These are phyloP conservation scores for Papilio glaucus DNA, from an alignment of 1,140 invertebrate species.

Conservation along the genomic window DNA sequence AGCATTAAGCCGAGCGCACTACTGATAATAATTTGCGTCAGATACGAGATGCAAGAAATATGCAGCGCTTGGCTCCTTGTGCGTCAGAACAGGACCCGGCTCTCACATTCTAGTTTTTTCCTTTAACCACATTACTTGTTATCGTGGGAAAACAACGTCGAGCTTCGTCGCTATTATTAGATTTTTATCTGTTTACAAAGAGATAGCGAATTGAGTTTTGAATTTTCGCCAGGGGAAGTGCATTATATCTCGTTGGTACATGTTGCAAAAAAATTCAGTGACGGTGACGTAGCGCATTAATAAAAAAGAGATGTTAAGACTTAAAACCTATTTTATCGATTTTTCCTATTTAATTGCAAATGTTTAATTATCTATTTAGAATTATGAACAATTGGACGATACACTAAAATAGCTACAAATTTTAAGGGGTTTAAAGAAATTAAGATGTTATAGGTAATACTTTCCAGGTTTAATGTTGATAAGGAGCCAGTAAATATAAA, in stretches of 20 bases:
- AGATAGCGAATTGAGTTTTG: conserved; percentile 17
- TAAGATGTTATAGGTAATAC: too few species aligned
- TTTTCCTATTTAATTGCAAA: too few species aligned
- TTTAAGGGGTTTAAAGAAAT: too few species aligned
- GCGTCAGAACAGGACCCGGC: conserved; percentile 52
- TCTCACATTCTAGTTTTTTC: conserved; percentile 68
- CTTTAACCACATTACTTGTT: conserved; percentile 60
- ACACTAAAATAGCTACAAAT: too few species aligned
- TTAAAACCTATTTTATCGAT: too few species aligned
- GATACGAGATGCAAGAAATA: conserved; percentile 37
- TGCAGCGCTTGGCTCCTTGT: conserved; percentile 51
- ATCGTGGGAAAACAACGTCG: conserved; percentile 65
- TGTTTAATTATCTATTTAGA: too few species aligned
- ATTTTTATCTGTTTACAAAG: conserved; percentile 41
- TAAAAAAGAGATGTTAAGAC: too few species aligned
- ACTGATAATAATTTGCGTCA: conserved; percentile 39
- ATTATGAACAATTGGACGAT: too few species aligned
- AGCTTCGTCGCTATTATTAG: conserved; percentile 26
- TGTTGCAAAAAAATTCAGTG: too few species aligned
- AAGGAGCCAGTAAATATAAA: conserved; percentile 3
- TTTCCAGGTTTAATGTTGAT: not conserved
- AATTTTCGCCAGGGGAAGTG: not conserved
- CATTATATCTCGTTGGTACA: too few species aligned
- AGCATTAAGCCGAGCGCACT: conserved; percentile 15
- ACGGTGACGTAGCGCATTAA: too few species aligned